Conservation (phyloP, 2,113 vertebrate genomes). For the Tachuris rubrigastra region DNA sequence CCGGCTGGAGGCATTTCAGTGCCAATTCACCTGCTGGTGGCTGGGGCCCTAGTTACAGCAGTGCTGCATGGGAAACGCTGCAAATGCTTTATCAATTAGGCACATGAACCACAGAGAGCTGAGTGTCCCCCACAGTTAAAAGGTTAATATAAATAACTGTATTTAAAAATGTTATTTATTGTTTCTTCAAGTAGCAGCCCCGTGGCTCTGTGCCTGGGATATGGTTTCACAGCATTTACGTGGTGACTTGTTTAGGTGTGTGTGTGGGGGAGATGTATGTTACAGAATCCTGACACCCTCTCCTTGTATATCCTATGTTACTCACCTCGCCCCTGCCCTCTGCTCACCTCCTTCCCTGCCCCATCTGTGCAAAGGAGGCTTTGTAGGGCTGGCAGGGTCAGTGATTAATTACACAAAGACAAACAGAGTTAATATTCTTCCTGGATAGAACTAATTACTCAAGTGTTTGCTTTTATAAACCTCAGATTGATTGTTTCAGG, state of each 20-base stretch:
- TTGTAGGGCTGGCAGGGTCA: slow-evolving; percentile 65
- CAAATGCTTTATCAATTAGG: neutral
- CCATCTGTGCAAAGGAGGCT: slow-evolving; percentile 55
- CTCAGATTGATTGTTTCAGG: slow-evolving; percentile 72
- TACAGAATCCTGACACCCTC: slow-evolving; percentile 28
- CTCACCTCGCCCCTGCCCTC: slow-evolving; percentile 31
- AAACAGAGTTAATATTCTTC: slow-evolving; percentile 81
- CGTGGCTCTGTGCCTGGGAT: neutral
- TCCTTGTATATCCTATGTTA: slow-evolving; percentile 33
- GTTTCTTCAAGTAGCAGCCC: slow-evolving; percentile 17
- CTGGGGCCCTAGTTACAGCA: neutral
- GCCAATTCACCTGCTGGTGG: neutral
- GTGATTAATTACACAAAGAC: slow-evolving; percentile 81
- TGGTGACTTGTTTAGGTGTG: slow-evolving; percentile 43
- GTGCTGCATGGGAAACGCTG: neutral
- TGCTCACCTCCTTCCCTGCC: neutral
- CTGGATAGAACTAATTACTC: slow-evolving; percentile 79
- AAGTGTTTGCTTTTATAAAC: slow-evolving; percentile 78
- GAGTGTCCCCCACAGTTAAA: neutral
- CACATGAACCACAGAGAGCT: neutral
- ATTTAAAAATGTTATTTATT: slow-evolving; percentile 26
- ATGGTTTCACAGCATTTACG: slow-evolving; percentile 45
- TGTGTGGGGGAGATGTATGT: slow-evolving; percentile 19
- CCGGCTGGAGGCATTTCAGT: neutral
- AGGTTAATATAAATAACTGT: neutral